A percentile compares a stretch with the other conserved stretches of the same genome.
Evolutionary conservation across 2,797 vertebrate species (phyloP).

Genomic region (Hoplostethus atlanticus): DNA sequence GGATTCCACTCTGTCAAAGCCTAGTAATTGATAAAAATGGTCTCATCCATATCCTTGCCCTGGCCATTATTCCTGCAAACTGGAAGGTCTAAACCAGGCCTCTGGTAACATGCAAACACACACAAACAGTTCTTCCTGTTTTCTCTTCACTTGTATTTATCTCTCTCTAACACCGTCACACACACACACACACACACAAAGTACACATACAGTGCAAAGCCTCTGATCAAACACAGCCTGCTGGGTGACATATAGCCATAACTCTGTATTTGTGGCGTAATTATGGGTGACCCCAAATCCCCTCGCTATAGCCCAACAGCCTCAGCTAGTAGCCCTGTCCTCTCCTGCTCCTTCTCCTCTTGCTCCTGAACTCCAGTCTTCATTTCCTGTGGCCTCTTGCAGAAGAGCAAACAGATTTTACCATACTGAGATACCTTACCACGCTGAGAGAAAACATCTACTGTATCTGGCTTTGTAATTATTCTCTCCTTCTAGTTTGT

Average conservation of each 20-base stretch:
- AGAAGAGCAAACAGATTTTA: background rate
- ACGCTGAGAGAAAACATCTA: too few relatives aligned
- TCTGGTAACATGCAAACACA: slow-evolving; percentile 8
- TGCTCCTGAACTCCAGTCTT: background rate
- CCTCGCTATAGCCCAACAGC: slow-evolving; percentile 43
- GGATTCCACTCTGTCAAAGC: slow-evolving; percentile 33
- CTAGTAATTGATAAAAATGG: slow-evolving; percentile 34
- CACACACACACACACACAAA: slow-evolving; percentile 23
- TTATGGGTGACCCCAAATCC: slow-evolving; percentile 63
- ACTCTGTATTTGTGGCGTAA: slow-evolving; percentile 56
- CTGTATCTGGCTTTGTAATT: background rate
- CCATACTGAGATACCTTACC: too few relatives aligned
- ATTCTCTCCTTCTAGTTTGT: background rate
- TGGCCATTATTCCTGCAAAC: slow-evolving; percentile 24
- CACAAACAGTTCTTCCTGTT: background rate
- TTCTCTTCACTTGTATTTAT: background rate
- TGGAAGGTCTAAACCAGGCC: slow-evolving; percentile 12
- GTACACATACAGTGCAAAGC: slow-evolving; percentile 15
- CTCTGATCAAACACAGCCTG: slow-evolving; percentile 49
- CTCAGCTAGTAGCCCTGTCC: slow-evolving; percentile 11
- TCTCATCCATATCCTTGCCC: slow-evolving; percentile 20
- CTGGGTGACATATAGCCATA: slow-evolving; percentile 53
- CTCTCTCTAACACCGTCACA: slow-evolving; percentile 14
- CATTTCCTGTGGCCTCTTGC: slow-evolving; percentile 3
- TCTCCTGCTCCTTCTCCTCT: background rate